Percentiles rank a stretch among this genome's conserved stretches.
These are phyloP conservation scores for Metridium senile DNA, from an alignment of 92 coral and sea anemone species.

Conservation along the genomic window DNA sequence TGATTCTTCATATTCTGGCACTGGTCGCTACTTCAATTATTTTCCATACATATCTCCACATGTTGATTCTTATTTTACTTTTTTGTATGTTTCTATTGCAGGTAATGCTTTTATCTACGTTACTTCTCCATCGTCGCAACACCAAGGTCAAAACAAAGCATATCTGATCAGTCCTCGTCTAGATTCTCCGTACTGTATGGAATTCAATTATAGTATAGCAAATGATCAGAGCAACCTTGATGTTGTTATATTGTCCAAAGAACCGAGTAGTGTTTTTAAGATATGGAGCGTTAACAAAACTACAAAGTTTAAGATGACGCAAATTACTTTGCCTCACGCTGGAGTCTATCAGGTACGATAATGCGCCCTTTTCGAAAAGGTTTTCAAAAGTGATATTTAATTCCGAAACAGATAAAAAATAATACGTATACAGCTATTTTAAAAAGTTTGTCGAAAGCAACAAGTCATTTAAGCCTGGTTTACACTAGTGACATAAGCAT, in stretches of 20 bases:
- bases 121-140: neutral
- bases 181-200: neutral
- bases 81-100: neutral
- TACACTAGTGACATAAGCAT: too few species aligned
- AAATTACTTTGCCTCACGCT: neutral
- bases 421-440: too few species aligned
- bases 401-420: too few species aligned
- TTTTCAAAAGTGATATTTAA: too few species aligned
- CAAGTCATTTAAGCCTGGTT: too few species aligned
- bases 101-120: neutral
- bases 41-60: too few species aligned
- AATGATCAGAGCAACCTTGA: neutral
- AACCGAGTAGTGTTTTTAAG: neutral
- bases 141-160: neutral
- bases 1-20: too few species aligned
- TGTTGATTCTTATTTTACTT: too few species aligned
- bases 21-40: too few species aligned
- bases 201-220: neutral
- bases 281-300: neutral
- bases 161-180: conserved; percentile 4
- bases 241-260: neutral
- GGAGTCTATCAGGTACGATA: neutral
- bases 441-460: too few species aligned
- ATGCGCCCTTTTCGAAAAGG: too few species aligned
- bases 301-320: neutral